These are phyloP conservation scores for Dipus sagitta DNA, from an alignment of 2,797 vertebrate genomes.

Conservation along the genomic window DNA sequence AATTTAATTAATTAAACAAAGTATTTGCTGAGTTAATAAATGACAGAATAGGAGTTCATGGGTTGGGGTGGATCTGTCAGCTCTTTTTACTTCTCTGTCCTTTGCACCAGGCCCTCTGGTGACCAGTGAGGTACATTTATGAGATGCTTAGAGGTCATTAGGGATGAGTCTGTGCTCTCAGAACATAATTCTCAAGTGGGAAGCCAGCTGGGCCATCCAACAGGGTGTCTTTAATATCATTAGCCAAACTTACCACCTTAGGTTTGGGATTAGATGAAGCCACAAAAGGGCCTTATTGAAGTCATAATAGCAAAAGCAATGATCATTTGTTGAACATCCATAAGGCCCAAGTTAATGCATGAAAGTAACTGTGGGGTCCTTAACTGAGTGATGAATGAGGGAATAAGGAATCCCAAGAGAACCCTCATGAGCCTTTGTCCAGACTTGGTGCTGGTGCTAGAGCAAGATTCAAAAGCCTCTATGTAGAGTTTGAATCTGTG, in stretches of 20 bases:
- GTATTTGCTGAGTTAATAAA: background rate
- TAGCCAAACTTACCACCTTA: background rate
- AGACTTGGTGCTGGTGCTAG: background rate
- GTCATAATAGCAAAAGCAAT: background rate
- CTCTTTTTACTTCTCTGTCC: background rate
- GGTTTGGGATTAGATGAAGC: background rate
- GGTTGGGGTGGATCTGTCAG: background rate
- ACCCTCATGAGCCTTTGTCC: background rate
- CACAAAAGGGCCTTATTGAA: background rate
- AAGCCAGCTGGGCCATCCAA: background rate
- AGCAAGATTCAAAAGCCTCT: background rate
- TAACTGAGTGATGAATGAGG: background rate
- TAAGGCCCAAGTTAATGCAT: background rate
- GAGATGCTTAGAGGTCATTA: background rate
- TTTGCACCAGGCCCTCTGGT: background rate
- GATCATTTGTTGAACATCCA: background rate
- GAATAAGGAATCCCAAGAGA: background rate
- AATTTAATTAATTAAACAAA: too few species aligned
- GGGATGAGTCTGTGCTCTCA: background rate
- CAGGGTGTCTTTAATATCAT: background rate
- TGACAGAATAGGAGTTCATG: background rate
- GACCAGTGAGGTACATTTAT: background rate
- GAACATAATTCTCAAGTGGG: background rate
- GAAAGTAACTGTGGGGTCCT: background rate
- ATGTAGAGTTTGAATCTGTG: background rate